These are phyloP conservation scores for Brachypteracias leptosomus DNA, from an alignment of 2,113 vertebrate species.

Conservation along the genomic window DNA sequence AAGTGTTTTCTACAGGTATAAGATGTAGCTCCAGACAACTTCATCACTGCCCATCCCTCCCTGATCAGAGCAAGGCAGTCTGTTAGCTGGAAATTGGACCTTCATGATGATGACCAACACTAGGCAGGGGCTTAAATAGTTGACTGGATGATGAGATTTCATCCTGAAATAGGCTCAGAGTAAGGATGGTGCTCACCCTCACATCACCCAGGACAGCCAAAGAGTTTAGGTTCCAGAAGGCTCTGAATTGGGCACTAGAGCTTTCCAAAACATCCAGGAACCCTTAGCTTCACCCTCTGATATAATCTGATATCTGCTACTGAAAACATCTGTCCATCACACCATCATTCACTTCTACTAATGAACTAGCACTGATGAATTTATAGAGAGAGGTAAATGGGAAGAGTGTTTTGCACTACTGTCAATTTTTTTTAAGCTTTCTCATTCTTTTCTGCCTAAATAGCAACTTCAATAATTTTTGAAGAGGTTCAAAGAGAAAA, in stretches of 20 bases:
- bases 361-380: not conserved
- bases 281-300: not conserved
- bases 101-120: not conserved
- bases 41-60: not conserved
- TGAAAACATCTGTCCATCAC: not conserved
- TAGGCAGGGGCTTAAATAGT: rapidly evolving
- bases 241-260: not conserved
- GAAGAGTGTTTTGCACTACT: not conserved
- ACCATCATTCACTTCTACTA: not conserved
- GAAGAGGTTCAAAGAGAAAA: not conserved
- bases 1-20: not conserved
- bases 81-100: not conserved
- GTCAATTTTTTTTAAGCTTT: not conserved
- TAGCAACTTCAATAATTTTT: not conserved
- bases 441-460: not conserved
- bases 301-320: not conserved
- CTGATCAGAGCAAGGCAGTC: not conserved
- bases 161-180: not conserved
- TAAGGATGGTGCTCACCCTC: not conserved
- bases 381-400: not conserved
- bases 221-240: not conserved
- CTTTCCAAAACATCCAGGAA: not conserved
- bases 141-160: not conserved
- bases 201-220: not conserved
- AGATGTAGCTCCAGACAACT: not conserved